Evolutionary conservation across 2,888 invertebrate species (phyloP).

Genomic region (Cinara cedri): DNA sequence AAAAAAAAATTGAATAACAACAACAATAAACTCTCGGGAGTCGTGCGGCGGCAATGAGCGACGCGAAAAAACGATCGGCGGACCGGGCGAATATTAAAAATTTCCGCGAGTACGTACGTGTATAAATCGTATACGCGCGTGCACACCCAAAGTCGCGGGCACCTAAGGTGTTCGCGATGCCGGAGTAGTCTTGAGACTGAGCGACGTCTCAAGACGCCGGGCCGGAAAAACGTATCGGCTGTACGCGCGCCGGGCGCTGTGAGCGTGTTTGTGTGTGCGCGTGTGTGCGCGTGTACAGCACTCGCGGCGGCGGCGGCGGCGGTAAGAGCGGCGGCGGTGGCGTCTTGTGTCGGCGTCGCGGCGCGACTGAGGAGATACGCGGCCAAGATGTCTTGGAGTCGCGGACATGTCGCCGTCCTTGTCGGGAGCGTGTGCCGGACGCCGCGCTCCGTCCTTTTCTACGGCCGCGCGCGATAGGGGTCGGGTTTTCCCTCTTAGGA

Average conservation of each 20-base stretch:
- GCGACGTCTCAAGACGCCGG: slow-evolving; percentile 56
- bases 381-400: slow-evolving; percentile 57
- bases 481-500: slow-evolving; percentile 57
- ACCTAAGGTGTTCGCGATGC: slow-evolving; percentile 55
- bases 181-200: slow-evolving; percentile 57
- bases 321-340: slow-evolving; percentile 40
- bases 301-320: slow-evolving; percentile 7
- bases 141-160: slow-evolving; percentile 30
- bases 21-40: not conserved
- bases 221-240: slow-evolving; percentile 55
- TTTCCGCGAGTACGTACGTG: not conserved
- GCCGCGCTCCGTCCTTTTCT: slow-evolving; percentile 53
- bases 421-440: slow-evolving; percentile 47
- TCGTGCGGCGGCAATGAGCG: not conserved
- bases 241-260: slow-evolving; percentile 20
- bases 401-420: slow-evolving; percentile 55
- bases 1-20: too few relatives aligned
- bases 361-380: slow-evolving; percentile 57
- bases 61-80: not conserved
- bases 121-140: not conserved
- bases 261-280: not conserved
- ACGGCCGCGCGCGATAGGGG: slow-evolving; percentile 45
- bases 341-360: slow-evolving; percentile 57
- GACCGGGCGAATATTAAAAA: not conserved
- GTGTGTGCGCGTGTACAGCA: not conserved